Conservation (phyloP, 2,888 invertebrate genomes). For the Trichopoda pennipes region DNA sequence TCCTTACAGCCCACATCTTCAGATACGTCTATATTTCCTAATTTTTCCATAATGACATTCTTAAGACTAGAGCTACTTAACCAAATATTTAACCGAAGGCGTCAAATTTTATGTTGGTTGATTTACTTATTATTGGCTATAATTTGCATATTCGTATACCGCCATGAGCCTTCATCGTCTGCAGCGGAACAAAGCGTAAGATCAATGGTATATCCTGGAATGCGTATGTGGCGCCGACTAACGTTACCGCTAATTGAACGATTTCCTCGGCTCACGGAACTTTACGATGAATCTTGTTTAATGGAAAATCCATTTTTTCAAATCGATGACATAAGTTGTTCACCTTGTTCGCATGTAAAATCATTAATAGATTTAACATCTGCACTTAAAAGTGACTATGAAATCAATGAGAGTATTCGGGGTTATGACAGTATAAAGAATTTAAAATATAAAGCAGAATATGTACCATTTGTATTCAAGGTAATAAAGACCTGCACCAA, state of each 20-base stretch:
- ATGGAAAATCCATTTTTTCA: conserved; percentile 92
- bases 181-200: conserved; percentile 87
- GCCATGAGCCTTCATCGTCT: conserved; percentile 75
- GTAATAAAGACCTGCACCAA: conserved; percentile 74
- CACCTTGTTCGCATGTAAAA: conserved; percentile 88
- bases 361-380: conserved; percentile 84
- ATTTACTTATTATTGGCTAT: conserved; percentile 76
- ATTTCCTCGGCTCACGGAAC: conserved; percentile 88
- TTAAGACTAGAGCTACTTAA: conserved; percentile 80
- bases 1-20: conserved; percentile 13
- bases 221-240: conserved; percentile 87
- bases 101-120: conserved; percentile 79
- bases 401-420: not conserved
- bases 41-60: conserved; percentile 75
- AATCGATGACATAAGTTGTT: conserved; percentile 91
- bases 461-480: conserved; percentile 83
- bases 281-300: conserved; percentile 92
- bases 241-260: conserved; percentile 88
- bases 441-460: conserved; percentile 67
- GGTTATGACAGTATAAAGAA: conserved; percentile 1
- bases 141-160: conserved; percentile 77
- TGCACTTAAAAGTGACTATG: conserved; percentile 41
- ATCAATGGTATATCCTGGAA: conserved; percentile 90
- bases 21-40: conserved; percentile 72
- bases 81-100: conserved; percentile 79